Evolutionary conservation across 2,113 vertebrate species (phyloP).

Genomic region (Istiophorus platypterus): DNA sequence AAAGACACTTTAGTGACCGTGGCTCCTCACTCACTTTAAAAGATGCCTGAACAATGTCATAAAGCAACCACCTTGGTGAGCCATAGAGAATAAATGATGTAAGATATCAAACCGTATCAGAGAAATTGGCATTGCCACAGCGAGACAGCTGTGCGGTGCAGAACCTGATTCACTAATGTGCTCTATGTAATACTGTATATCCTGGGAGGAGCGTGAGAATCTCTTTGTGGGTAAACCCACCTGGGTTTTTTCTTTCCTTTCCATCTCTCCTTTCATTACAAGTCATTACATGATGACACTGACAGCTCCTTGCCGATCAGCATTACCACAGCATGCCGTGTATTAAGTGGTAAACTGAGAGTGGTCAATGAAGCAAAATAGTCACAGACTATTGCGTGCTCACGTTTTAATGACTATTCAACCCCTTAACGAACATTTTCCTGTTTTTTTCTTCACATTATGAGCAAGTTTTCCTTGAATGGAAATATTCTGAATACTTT

Average conservation of each 20-base stretch:
- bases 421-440: background rate
- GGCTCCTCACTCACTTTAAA: slow-evolving; percentile 28
- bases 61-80: slow-evolving; percentile 37
- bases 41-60: slow-evolving; percentile 13
- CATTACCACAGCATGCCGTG: background rate
- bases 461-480: background rate
- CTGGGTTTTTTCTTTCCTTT: slow-evolving; percentile 42
- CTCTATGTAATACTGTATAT: slow-evolving; percentile 55
- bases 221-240: slow-evolving; percentile 46
- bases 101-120: slow-evolving; percentile 42
- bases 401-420: background rate
- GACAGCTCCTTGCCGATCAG: slow-evolving; percentile 45
- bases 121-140: slow-evolving; percentile 32
- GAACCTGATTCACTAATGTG: slow-evolving; percentile 60
- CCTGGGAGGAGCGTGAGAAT: slow-evolving; percentile 19
- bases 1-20: slow-evolving; percentile 30
- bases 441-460: too few species aligned
- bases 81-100: slow-evolving; percentile 28
- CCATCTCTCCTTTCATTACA: slow-evolving; percentile 68
- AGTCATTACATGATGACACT: slow-evolving; percentile 50
- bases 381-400: background rate
- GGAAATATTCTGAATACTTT: background rate
- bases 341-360: slow-evolving; percentile 28
- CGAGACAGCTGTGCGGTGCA: slow-evolving; percentile 27
- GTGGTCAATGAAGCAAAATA: slow-evolving; percentile 6